phyloP scores from a whole-genome alignment of 2,888 invertebrate species.

The Trichogramma evanescens region DNA sequence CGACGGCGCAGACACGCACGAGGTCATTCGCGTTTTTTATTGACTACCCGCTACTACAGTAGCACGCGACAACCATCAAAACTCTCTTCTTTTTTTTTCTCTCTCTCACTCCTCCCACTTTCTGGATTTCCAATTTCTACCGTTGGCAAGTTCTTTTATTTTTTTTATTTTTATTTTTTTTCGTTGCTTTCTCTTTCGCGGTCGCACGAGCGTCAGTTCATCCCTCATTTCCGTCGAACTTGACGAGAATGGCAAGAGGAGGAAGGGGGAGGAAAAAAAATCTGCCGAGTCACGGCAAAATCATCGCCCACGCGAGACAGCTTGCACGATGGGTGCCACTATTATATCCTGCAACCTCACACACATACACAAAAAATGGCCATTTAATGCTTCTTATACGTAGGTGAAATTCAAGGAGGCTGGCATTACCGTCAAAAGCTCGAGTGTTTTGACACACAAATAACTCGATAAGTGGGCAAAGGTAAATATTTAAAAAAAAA shows the following conservation, averaged over 20 bases:
- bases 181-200: neutral
- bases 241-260: neutral
- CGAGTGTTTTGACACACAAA: neutral
- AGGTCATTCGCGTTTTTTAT: no score
- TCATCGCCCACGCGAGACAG: slow-evolving; percentile 10
- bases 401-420: no score
- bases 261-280: slow-evolving; percentile 16
- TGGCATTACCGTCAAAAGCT: no score
- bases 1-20: no score
- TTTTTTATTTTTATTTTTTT: no score
- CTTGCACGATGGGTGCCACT: neutral
- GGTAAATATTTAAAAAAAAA: neutral
- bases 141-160: no score
- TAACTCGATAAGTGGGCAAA: neutral
- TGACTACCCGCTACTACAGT: no score
- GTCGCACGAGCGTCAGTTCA: neutral
- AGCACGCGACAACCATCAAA: no score
- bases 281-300: slow-evolving; percentile 17
- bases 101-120: neutral
- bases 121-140: no score
- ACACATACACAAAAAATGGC: no score
- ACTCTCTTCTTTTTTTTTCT: neutral
- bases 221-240: slow-evolving; percentile 6
- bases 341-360: no score
- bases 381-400: no score